Base-by-base conservation (phyloP, 2,888 invertebrate species). In the Limenitis camilla region DNA sequence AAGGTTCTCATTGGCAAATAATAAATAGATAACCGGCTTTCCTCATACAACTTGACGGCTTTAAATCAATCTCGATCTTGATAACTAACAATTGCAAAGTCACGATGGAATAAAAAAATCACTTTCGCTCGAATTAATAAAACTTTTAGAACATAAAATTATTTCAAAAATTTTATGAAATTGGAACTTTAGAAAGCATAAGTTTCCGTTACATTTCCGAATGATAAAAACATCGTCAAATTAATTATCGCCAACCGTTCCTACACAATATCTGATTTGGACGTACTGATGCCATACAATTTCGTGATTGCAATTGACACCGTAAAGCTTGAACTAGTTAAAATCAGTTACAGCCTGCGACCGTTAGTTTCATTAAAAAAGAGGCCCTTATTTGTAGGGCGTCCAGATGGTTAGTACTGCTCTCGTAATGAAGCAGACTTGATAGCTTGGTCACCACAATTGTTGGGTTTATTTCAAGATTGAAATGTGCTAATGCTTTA, bases 371-470 rank as follows among this genome's bases (percentile, higher is more conserved):
- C 40, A 35, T 42, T 29, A 55, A 56, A 52, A 52, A 56, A 55
- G 39, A 35, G 56, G 57, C 59, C 62, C 62, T 60, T 56, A 45
- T 56, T 56, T 60, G 53, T 59, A 52, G 56, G 56, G 49, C 53
- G 45, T 45, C 19, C 53, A 54, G 50, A 46, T 45, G 39, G 43
- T 40, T 47, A 44, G 39, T 54, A 40, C 41, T 49, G 6, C 19
- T 29, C 28, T 8, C n/a, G 36, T 43, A 53, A 35, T 48, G 40
- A 43, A 39, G 47, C 47, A 45, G 35, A 51, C 46, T 47, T 40
- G 42, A 52, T 43, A 32, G 36, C 30, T 41, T 46, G 27, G n/a
- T n/a, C n/a, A n/a, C n/a, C n/a, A n/a, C n/a, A n/a, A n/a, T n/a
- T n/a, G n/a, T n/a, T n/a, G n/a, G n/a, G n/a, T n/a, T n/a, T n/a